phyloP scores from a whole-genome alignment of 2,797 vertebrate genomes.

The Myotis planiceps region DNA sequence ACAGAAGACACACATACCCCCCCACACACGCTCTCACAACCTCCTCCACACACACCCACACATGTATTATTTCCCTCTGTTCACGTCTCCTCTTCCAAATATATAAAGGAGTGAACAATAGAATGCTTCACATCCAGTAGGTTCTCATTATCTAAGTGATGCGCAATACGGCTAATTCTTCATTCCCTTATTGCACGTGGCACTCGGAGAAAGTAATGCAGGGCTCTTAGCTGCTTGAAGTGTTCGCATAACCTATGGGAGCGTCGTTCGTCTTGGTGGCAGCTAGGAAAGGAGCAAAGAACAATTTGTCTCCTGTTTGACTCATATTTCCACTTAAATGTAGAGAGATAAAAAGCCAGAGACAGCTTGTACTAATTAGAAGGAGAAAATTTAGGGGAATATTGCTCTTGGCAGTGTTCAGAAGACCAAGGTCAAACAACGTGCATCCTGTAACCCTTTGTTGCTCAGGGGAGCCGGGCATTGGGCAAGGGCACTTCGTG shows the following conservation, averaged over 20 bases:
- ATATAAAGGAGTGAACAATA: background rate
- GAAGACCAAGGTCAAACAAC: constrained; percentile 77
- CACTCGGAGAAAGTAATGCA: constrained; percentile 59
- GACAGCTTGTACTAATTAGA: constrained; percentile 79
- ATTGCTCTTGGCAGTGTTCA: constrained; percentile 77
- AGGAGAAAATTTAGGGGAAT: constrained; percentile 77
- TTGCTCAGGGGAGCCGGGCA: background rate
- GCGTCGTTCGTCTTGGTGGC: constrained; percentile 72
- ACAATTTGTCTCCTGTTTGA: constrained; percentile 75
- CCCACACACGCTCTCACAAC: background rate
- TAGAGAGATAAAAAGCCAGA: constrained; percentile 76
- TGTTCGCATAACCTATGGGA: constrained; percentile 70
- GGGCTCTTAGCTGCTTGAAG: constrained; percentile 64
- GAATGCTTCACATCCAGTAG: constrained; percentile 27
- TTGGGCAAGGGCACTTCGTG: background rate
- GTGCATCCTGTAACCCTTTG: constrained; percentile 28
- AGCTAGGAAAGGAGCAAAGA: constrained; percentile 72
- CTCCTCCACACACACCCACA: background rate
- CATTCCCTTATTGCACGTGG: constrained; percentile 66
- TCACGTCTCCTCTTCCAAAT: background rate
- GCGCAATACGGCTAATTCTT: constrained; percentile 21
- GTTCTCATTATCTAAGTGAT: constrained; percentile 66
- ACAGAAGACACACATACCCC: background rate
- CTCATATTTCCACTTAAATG: constrained; percentile 79
- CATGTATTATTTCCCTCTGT: too few relatives aligned